Percentiles rank a stretch among this genome's conserved stretches.
These are phyloP conservation scores for Sphaeramia orbicularis DNA, from an alignment of 2,797 vertebrate species.

Conservation along the genomic window DNA sequence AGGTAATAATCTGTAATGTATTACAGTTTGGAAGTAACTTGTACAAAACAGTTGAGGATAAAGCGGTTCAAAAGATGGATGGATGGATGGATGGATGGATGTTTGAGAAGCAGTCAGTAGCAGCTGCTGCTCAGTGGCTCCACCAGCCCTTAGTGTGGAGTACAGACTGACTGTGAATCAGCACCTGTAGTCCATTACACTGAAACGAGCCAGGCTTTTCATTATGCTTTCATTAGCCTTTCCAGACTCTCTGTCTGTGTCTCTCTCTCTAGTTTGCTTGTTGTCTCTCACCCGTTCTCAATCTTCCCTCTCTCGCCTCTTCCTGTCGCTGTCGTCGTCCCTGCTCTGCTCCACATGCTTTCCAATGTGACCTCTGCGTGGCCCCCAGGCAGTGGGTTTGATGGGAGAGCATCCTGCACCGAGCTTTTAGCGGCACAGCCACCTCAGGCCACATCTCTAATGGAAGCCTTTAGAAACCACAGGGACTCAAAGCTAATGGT, in stretches of 20 bases:
- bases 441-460: constrained; percentile 69
- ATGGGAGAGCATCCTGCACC: constrained; percentile 54
- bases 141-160: constrained; percentile 3
- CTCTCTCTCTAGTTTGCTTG: no score
- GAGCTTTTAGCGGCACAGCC: constrained; percentile 70
- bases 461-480: constrained; percentile 66
- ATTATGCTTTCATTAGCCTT: no score
- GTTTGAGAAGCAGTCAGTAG: constrained; percentile 24
- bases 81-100: no score
- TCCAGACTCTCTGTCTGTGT: constrained; percentile 3
- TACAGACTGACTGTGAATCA: constrained; percentile 35
- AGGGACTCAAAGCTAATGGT: constrained; percentile 40
- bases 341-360: constrained; percentile 55
- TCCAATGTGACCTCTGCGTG: constrained; percentile 67
- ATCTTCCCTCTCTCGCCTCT: neutral
- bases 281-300: no score
- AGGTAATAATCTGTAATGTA: no score
- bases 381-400: constrained; percentile 61
- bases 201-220: constrained; percentile 40
- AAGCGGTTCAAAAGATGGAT: no score
- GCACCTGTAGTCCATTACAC: constrained; percentile 39
- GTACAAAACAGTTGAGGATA: no score
- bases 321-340: constrained; percentile 16
- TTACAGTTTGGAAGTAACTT: no score
- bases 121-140: constrained; percentile 32